These are phyloP conservation scores for Drosophila mauritiana DNA, from an alignment of 1,140 invertebrate genomes.

Conservation along the genomic window DNA sequence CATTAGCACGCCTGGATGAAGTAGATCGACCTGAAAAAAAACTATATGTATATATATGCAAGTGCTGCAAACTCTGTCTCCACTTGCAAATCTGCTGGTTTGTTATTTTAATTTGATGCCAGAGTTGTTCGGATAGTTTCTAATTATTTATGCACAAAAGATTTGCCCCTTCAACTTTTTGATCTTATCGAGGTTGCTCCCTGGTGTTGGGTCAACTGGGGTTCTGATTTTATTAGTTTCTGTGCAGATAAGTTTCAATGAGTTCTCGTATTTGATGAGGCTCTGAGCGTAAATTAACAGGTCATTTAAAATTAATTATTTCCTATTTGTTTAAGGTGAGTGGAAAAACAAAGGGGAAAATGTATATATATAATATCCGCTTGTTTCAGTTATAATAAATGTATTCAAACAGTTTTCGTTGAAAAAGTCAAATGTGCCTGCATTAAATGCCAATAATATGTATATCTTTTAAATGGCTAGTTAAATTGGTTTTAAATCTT, in stretches of 20 bases:
- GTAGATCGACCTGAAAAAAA: slow-evolving; percentile 55
- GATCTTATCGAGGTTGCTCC: slow-evolving; percentile 5
- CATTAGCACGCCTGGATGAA: slow-evolving; percentile 61
- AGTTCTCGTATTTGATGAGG: background rate
- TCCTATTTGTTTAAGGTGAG: background rate
- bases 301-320: background rate
- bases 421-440: too few species aligned
- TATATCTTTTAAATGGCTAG: too few species aligned
- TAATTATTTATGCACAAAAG: slow-evolving; percentile 51
- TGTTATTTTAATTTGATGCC: slow-evolving; percentile 54
- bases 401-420: too few species aligned
- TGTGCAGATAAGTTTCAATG: background rate
- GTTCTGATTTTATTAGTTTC: background rate
- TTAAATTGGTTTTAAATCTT: too few species aligned
- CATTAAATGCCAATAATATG: too few species aligned
- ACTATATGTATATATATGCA: slow-evolving; percentile 26
- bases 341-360: too few species aligned
- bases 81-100: slow-evolving; percentile 40
- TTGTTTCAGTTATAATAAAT: too few species aligned
- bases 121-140: slow-evolving; percentile 44
- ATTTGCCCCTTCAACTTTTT: background rate
- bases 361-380: too few species aligned
- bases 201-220: background rate
- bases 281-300: background rate
- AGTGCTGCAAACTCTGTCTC: slow-evolving; percentile 38